These are phyloP conservation scores for Myrmecophaga tridactyla DNA, from an alignment of 2,113 vertebrate genomes.

Conservation along the genomic window DNA sequence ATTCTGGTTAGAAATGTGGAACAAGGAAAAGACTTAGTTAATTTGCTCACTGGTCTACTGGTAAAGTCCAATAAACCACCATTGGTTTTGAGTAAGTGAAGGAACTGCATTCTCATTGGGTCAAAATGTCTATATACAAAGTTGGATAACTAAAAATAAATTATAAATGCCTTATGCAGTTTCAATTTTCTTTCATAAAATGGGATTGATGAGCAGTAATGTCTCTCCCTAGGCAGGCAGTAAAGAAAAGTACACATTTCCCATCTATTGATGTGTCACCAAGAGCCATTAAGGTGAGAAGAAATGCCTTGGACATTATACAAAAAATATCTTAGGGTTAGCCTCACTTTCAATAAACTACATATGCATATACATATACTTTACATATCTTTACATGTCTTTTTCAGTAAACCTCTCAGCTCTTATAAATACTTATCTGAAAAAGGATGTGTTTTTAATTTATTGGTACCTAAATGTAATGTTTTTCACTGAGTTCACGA, in stretches of 20 bases:
- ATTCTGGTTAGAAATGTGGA: background rate
- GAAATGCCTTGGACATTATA: background rate
- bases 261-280: background rate
- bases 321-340: background rate
- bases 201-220: background rate
- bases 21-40: slow-evolving; percentile 5
- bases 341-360: background rate
- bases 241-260: background rate
- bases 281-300: background rate
- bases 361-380: background rate
- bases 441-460: background rate
- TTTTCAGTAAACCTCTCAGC: background rate
- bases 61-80: background rate
- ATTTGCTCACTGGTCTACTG: background rate
- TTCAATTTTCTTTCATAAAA: slow-evolving; percentile 10
- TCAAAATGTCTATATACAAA: background rate
- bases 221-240: background rate
- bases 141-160: background rate
- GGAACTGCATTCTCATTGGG: background rate
- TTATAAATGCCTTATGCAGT: background rate
- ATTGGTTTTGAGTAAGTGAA: slow-evolving; percentile 24
- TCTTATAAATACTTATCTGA: background rate
- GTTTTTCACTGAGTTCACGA: background rate
- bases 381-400: too few relatives aligned
- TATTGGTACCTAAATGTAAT: background rate